Conservation (phyloP, 2,113 vertebrate species). For the Campylomormyrus numenius region DNA sequence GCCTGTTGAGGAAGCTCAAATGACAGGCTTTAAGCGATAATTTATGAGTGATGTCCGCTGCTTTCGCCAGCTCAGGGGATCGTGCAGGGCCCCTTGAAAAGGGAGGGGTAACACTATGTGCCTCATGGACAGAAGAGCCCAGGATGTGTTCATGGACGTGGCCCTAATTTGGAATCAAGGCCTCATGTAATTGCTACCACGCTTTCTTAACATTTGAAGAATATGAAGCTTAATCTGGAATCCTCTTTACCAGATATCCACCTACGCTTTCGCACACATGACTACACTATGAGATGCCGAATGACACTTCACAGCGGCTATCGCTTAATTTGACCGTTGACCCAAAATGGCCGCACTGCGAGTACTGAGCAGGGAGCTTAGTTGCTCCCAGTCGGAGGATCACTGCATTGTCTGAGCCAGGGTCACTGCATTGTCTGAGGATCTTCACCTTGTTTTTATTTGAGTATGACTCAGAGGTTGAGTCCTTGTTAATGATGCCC, state of each 20-base stretch:
- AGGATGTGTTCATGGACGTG: background rate
- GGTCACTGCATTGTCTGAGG: background rate
- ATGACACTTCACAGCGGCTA: background rate
- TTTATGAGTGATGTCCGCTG: background rate
- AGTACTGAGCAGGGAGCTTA: constrained; percentile 29
- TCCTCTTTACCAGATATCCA: background rate
- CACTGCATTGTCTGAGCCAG: background rate
- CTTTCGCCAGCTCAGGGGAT: background rate
- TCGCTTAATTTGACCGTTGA: background rate
- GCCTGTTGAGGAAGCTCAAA: background rate
- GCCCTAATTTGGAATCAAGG: background rate
- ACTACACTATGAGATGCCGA: background rate
- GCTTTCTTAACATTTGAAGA: background rate
- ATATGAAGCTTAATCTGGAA: background rate
- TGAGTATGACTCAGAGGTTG: background rate
- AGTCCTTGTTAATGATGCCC: background rate
- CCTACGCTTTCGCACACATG: background rate
- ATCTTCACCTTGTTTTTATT: background rate
- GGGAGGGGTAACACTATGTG: background rate
- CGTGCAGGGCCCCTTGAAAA: background rate
- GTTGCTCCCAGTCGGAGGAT: constrained; percentile 11
- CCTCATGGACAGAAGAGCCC: background rate
- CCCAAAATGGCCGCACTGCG: background rate
- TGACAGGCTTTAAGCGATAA: background rate
- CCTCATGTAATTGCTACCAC: background rate